Conservation (phyloP, 2,113 vertebrate species). For the Halcyon malimbica region DNA sequence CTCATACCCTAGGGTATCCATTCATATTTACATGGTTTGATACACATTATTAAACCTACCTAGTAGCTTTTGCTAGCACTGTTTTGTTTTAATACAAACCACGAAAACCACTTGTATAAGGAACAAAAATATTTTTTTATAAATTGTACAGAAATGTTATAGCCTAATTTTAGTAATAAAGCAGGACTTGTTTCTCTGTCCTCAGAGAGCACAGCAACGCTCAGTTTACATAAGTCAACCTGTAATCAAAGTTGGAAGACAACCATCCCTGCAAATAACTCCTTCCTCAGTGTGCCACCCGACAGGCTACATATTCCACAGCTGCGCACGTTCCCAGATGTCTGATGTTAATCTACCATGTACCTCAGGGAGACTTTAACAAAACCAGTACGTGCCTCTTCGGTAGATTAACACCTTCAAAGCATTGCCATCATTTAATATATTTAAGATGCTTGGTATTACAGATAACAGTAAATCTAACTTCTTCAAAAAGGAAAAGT, state of each 20-base stretch:
- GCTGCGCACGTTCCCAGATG: neutral
- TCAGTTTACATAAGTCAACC: neutral
- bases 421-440: neutral
- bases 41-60: neutral
- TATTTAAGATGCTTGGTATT: neutral
- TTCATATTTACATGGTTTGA: constrained; percentile 1
- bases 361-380: neutral
- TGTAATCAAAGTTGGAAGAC: neutral
- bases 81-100: neutral
- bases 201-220: neutral
- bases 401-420: neutral
- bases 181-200: neutral
- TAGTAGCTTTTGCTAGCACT: neutral
- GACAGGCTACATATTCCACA: neutral
- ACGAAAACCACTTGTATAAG: neutral
- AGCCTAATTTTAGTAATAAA: neutral
- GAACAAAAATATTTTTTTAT: neutral
- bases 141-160: neutral
- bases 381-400: neutral
- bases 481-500: neutral
- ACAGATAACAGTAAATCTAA: neutral
- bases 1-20: neutral
- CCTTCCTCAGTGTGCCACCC: neutral
- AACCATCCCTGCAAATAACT: neutral
- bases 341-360: neutral